Evolutionary conservation across 1,140 invertebrate species (phyloP), one percentile per base, ranked within the genome.

Genomic region (Drosophila subpulchrella): DNA sequence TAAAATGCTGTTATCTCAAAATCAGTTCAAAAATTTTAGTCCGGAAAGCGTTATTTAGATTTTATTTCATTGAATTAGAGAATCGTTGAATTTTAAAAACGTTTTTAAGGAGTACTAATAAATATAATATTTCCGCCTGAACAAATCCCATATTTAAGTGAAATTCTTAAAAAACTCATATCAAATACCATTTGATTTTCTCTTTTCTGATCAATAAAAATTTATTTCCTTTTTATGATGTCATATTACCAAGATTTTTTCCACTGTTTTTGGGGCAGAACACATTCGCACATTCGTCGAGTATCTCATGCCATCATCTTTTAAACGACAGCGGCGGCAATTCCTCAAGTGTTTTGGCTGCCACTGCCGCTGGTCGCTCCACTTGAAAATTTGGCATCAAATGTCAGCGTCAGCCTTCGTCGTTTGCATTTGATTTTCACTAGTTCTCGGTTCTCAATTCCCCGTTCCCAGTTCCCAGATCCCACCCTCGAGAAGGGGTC

Each of bases 331-430:
- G 70, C 77, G 81, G 77, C 85, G 84, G 84, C 84, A 90, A 89
- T 89, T 89, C 77, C 84, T 89, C 84, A 89, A 89, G 84, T 89
- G 81, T 90, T 88, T 89, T 75, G 76, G 72, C 83, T 82, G 82
- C 82, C 77, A 71, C 36, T 62, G 36, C 68, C 65, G 51, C 63
- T 65, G 59, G 67, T 56, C 76, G 76, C 61, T 80, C 84, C 85
- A 89, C 84, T 89, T 84, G 84, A 90, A 90, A 89, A 89, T 89
- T 89, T 81, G 84, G 84, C 84, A 89, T 89, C 84, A 90, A 89
- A 89, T 90, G 84, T 89, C 84, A 89, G 84, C 80, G 67, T 76
- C 83, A 76, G 73, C 38, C 32, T 65, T 81, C 75, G 82, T 86
- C 83, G 83, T 90, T 89, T 84, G 84, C 85, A 90, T 88, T 88